Evolutionary conservation across 2,797 vertebrate species (phyloP).

Genomic region (Liparis tanakae): DNA sequence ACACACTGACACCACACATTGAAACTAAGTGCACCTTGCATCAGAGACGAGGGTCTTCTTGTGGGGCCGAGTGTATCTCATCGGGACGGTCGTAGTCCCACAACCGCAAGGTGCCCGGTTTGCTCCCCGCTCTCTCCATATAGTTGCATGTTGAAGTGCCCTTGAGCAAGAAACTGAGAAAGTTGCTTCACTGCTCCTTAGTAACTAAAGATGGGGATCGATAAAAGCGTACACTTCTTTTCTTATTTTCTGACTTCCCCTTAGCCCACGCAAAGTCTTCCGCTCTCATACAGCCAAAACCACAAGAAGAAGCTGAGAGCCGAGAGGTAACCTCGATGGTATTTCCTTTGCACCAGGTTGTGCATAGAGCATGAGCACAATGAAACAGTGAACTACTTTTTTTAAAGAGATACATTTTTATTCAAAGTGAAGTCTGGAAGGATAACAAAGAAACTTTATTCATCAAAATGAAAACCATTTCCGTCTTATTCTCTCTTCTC

Average conservation of each 20-base stretch:
- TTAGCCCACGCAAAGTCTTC: not conserved
- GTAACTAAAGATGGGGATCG: too few species aligned
- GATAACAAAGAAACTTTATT: not conserved
- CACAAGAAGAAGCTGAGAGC: constrained; percentile 22
- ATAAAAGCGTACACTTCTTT: too few species aligned
- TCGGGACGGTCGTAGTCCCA: too few species aligned
- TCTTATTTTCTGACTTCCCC: constrained; percentile 12
- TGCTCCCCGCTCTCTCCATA: too few species aligned
- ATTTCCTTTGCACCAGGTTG: not conserved
- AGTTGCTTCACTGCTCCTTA: too few species aligned
- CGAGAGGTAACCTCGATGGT: not conserved
- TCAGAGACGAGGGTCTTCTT: not conserved
- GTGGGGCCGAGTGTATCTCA: too few species aligned
- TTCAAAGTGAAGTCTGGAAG: not conserved
- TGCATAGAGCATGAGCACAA: too few species aligned
- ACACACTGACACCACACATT: not conserved
- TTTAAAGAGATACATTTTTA: not conserved
- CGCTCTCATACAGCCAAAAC: not conserved
- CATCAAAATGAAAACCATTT: constrained; percentile 54
- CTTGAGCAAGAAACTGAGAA: too few species aligned
- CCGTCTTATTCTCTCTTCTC: constrained; percentile 44
- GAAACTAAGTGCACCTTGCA: not conserved
- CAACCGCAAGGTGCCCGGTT: too few species aligned
- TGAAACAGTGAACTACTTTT: not conserved
- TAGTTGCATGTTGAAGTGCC: too few species aligned